Base-by-base conservation (phyloP, 2,888 invertebrate species). In the Artemia sp. region DNA sequence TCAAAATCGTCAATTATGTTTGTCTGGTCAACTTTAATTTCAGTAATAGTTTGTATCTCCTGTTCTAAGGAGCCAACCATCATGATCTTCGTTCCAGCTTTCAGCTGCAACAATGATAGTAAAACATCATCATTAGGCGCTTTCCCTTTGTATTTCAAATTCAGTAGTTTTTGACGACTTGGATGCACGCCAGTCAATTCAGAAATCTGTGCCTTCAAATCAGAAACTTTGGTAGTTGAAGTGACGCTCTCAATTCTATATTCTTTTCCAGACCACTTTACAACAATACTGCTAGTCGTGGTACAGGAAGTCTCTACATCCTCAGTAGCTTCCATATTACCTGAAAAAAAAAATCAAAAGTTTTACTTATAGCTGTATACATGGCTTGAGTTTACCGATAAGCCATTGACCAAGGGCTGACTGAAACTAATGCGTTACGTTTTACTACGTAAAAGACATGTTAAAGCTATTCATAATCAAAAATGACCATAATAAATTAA, bases 51-150 rank as follows among this genome's bases (percentile, higher is more conserved):
- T 66, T 87, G 87, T 75, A 93, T 92, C 70, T 90, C 92, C 75
- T 92, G 89, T 77, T 96, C 96, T 4, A 90, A 81, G 0, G 93
- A 94, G 0, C 96, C 96, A 85, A 96, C 93, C 89, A 96, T 89
- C 92, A 96, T 94, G 12, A 96, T 83, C 79, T 94, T 94, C 73
- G 90, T 87, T 70, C 90, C 90, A 0, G 87, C 85, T 77, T 93
- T 93, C 51, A 95, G 79, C 75, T 88, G 88, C 72, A 94, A 77
- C 68, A 85, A 83, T 0, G 85, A 83, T n/a, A 95, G 80, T 67
- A 84, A 83, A 74, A 86, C 85, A 74, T 87, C 87, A 78, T 93
- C 90, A 68, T 86, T 84, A 0, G 92, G 89, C 68, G 86, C 83
- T 82, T 92, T 92, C 14, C 92, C 93, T 86, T 92, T 92, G 77